These are phyloP conservation scores for Drosophila maculinotata DNA, from an alignment of 2,888 invertebrate species.

Conservation along the genomic window DNA sequence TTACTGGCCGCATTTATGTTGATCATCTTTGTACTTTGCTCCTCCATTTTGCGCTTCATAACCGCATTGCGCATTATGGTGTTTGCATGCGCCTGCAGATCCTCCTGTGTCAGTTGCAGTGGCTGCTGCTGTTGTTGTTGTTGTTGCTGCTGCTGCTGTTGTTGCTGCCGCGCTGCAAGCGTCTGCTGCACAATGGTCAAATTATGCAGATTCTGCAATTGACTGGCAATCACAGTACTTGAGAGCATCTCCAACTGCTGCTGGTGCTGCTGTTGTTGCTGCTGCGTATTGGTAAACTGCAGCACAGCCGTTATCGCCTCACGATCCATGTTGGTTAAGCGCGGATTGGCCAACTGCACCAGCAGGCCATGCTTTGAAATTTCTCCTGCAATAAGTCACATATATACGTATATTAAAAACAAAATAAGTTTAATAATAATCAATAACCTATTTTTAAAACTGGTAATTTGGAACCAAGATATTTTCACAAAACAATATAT, in stretches of 20 bases:
- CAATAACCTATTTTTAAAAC: too few relatives aligned
- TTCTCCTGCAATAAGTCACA: slow-evolving; percentile 65
- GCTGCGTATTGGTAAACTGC: slow-evolving; percentile 83
- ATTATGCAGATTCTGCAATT: slow-evolving; percentile 83
- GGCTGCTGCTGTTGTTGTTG: slow-evolving; percentile 49
- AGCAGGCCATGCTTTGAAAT: slow-evolving; percentile 83
- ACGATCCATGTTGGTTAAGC: slow-evolving; percentile 79
- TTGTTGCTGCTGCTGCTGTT: slow-evolving; percentile 66
- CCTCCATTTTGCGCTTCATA: slow-evolving; percentile 83
- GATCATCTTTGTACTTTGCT: slow-evolving; percentile 80
- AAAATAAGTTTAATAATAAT: background rate
- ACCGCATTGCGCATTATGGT: slow-evolving; percentile 84
- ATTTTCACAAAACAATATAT: too few relatives aligned
- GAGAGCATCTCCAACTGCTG: slow-evolving; percentile 81
- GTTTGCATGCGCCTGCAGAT: slow-evolving; percentile 82
- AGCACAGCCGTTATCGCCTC: slow-evolving; percentile 84
- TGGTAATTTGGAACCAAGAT: too few relatives aligned
- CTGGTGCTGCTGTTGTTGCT: slow-evolving; percentile 81
- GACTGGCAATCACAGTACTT: slow-evolving; percentile 80
- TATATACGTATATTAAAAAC: background rate
- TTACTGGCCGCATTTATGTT: slow-evolving; percentile 66
- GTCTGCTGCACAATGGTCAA: slow-evolving; percentile 82
- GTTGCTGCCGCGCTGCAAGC: slow-evolving; percentile 74
- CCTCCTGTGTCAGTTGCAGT: slow-evolving; percentile 77
- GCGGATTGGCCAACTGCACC: slow-evolving; percentile 82